Conservation (phyloP, 2,113 vertebrate genomes). For the Sterna hirundo region DNA sequence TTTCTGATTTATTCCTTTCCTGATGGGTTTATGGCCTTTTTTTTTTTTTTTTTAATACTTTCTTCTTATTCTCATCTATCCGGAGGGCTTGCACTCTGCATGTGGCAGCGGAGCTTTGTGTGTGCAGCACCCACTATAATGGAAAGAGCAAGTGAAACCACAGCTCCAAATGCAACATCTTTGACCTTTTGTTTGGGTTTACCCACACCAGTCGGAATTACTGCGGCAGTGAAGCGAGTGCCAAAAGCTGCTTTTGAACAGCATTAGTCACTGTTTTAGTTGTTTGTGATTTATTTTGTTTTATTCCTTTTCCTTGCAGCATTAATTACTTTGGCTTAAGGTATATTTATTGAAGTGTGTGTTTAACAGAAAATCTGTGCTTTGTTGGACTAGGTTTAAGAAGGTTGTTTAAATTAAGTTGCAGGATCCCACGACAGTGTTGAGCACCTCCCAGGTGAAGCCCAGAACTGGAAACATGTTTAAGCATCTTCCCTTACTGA, state of each 20-base stretch:
- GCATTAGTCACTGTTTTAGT: background rate
- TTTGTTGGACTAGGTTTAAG: background rate
- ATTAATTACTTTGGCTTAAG: background rate
- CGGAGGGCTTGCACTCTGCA: background rate
- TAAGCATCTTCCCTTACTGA: background rate
- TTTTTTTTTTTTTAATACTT: background rate
- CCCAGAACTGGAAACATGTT: background rate
- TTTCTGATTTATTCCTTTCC: slow-evolving; percentile 44
- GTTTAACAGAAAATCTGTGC: background rate
- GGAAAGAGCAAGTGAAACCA: slow-evolving; percentile 9
- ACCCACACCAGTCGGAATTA: background rate
- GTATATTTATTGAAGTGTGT: background rate
- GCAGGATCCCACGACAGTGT: background rate
- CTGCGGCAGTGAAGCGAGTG: background rate
- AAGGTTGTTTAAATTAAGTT: background rate
- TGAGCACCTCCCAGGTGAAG: background rate
- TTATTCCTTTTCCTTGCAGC: background rate
- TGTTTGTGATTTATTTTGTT: background rate
- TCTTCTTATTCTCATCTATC: slow-evolving; percentile 11
- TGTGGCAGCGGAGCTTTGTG: background rate
- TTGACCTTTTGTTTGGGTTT: slow-evolving; percentile 7
- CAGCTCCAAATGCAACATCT: background rate
- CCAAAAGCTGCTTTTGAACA: background rate
- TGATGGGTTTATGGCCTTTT: background rate
- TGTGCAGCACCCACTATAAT: background rate